Base-by-base conservation (phyloP, 2,113 vertebrate species). In the Caloenas nicobarica region DNA sequence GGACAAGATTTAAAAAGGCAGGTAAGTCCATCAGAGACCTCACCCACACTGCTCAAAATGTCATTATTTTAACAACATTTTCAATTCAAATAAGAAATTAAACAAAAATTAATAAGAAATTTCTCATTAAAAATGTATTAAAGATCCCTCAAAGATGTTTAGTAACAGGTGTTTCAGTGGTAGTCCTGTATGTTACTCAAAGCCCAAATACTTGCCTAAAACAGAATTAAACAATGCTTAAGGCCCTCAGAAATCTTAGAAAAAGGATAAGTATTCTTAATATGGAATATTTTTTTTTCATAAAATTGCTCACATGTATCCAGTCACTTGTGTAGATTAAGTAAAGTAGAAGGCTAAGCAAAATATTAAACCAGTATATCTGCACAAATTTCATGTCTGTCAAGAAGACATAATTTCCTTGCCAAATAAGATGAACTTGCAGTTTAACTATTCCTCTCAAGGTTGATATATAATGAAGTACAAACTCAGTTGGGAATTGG, bases 351-450 rank as follows among this genome's bases (percentile, higher is more conserved):
- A 85, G 9, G 85, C 13, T 33, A 78, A 92, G n/a, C 24, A 81
- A 91, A 92, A 76, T 66, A 88, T 88, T 91, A 38, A 77, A 60
- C 23, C 16, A 38, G 11, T 38, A 6, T 91, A 50, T 60, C 71
- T 92, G 76, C 81, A 62, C 19, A 86, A 53, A 92, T 89, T 86
- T 79, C 38, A 25, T 70, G 51, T 85, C 78, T 92, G 57, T 95
- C 65, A 93, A 72, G 54, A 81, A 91, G 76, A 85, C 22, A 65
- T 54, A 0, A 29, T 74, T 96, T 95, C 38, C 65, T 94, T 95
- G 65, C 81, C 88, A 97, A 93, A 88, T 73, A 64, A 61, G 74
- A 64, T 88, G 94, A 95, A 92, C 88, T 96, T 88, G 57, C 64
- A 89, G 31, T 56, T 53, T 94, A 74, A 81, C 77, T 82, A 18